Conservation (phyloP, 1,140 invertebrate genomes). For the Kradibia gibbosae region DNA sequence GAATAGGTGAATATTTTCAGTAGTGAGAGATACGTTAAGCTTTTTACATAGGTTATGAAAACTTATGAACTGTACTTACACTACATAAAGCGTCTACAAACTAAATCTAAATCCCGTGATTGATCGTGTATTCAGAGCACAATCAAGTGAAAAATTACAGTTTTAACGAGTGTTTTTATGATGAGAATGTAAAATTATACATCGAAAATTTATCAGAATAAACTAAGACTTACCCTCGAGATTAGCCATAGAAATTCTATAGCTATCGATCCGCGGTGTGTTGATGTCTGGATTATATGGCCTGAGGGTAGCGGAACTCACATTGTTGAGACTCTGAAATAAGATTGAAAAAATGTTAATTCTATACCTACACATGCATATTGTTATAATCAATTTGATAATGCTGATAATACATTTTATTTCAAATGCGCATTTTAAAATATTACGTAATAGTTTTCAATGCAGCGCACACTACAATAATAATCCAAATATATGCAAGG, state of each 20-base stretch:
- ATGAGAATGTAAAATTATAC: conserved; percentile 1
- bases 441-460: too few species aligned
- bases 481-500: too few species aligned
- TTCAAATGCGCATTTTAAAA: too few species aligned
- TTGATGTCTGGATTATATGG: conserved; percentile 77
- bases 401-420: too few species aligned
- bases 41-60: too few species aligned
- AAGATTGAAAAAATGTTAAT: conserved; percentile 20
- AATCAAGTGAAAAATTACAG: conserved; percentile 15
- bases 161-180: background rate
- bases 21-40: background rate
- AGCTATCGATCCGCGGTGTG: conserved; percentile 85
- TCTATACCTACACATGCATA: background rate
- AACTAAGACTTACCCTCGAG: conserved; percentile 78
- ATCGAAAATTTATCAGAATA: background rate
- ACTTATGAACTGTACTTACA: too few species aligned
- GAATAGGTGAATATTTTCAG: conserved; percentile 6
- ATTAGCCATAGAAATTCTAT: conserved; percentile 93
- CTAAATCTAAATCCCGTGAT: too few species aligned
- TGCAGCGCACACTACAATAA: too few species aligned
- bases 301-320: conserved; percentile 73
- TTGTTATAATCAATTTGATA: background rate
- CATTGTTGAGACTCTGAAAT: conserved; percentile 78
- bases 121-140: too few species aligned
- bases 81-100: too few species aligned